Evolutionary conservation across 2,888 invertebrate genomes (phyloP).

Genomic region (Cephus rjabovi): DNA sequence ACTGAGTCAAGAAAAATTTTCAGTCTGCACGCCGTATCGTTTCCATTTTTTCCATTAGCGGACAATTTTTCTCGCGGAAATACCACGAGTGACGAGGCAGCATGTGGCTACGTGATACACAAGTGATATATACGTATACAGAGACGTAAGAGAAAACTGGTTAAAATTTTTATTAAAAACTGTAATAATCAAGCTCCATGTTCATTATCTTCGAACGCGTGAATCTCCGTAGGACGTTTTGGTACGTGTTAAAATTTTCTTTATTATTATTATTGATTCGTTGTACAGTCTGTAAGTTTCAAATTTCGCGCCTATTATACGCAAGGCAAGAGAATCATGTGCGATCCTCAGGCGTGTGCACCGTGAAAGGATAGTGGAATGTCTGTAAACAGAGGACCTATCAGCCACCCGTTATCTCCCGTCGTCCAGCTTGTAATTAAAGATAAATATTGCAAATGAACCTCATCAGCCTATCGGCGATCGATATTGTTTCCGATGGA

Average conservation of each 20-base stretch:
- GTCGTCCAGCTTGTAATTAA: conserved; percentile 13
- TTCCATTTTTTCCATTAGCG: neutral
- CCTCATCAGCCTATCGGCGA: neutral
- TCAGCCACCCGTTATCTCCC: neutral
- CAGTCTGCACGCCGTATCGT: too few relatives aligned
- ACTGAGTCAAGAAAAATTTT: neutral
- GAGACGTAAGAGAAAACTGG: neutral
- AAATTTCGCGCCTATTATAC: neutral
- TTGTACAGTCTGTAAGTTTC: neutral
- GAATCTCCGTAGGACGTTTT: neutral
- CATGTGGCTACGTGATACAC: neutral
- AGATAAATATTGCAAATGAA: conserved; percentile 19
- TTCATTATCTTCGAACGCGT: neutral
- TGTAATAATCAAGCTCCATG: neutral
- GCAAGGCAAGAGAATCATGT: neutral
- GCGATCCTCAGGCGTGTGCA: neutral
- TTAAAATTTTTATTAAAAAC: neutral
- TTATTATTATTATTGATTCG: neutral
- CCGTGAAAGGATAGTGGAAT: neutral
- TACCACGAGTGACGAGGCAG: neutral
- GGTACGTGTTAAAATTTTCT: neutral
- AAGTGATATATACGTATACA: neutral
- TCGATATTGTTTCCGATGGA: neutral
- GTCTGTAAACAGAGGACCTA: neutral
- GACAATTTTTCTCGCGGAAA: neutral